Evolutionary conservation across 2,888 invertebrate genomes (phyloP).

Genomic region (Pinctada fucata): DNA sequence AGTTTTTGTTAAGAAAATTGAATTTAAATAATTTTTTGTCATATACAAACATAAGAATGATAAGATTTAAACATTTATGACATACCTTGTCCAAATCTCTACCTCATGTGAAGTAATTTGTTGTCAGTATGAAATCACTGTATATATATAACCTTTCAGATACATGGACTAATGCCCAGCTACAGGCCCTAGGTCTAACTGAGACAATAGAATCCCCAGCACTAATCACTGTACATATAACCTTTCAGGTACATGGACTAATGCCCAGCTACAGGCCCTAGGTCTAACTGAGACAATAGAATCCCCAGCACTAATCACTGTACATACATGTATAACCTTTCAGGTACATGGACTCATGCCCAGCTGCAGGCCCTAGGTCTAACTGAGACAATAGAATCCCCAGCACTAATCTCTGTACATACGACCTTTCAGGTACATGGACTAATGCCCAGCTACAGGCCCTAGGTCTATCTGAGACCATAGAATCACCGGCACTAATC

Average conservation of each 20-base stretch:
- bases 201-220: constrained; percentile 57
- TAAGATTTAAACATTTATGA: no score
- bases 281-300: constrained; percentile 63
- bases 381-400: constrained; percentile 57
- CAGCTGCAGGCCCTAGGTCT: constrained; percentile 58
- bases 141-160: constrained; percentile 27
- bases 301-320: constrained; percentile 53
- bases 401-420: constrained; percentile 49
- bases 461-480: constrained; percentile 61
- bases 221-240: constrained; percentile 43
- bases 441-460: constrained; percentile 57
- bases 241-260: constrained; percentile 55
- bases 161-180: constrained; percentile 59
- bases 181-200: constrained; percentile 58
- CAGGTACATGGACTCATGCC: constrained; percentile 60
- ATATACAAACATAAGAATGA: no score
- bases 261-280: constrained; percentile 53
- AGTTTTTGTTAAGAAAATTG: no score
- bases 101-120: no score
- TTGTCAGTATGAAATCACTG: no score
- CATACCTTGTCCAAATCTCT: no score
- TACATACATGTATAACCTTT: background rate
- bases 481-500: constrained; percentile 53
- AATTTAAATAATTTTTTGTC: no score
- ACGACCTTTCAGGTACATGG: constrained; percentile 48